phyloP scores from a whole-genome alignment of 2,888 invertebrate species.

The Atrina japonica region DNA sequence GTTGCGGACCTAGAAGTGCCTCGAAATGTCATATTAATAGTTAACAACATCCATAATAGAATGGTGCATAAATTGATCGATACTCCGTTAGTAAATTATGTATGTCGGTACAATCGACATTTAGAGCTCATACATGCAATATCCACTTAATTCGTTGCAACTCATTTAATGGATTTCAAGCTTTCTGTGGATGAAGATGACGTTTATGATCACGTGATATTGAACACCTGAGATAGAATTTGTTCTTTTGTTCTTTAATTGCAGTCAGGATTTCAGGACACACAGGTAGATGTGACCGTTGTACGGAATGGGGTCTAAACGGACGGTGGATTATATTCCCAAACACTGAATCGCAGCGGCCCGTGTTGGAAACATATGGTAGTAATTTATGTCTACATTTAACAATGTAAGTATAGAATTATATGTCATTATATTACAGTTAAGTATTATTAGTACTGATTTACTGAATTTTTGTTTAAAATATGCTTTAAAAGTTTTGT shows the following conservation, averaged over 20 bases:
- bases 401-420: no score
- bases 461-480: no score
- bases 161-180: slow-evolving; percentile 3
- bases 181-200: slow-evolving; percentile 11
- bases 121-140: slow-evolving; percentile 7
- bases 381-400: no score
- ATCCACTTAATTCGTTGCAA: slow-evolving; percentile 18
- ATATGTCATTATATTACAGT: no score
- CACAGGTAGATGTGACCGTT: no score
- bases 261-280: slow-evolving; percentile 1
- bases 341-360: no score
- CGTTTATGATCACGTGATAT: slow-evolving; percentile 19
- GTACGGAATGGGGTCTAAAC: no score
- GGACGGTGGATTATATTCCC: no score
- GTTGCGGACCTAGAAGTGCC: neutral
- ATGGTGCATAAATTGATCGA: slow-evolving; percentile 9
- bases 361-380: no score
- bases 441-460: no score
- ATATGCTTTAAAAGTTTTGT: no score
- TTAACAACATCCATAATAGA: slow-evolving; percentile 4
- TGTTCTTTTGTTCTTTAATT: slow-evolving; percentile 33
- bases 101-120: slow-evolving; percentile 16
- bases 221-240: slow-evolving; percentile 21
- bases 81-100: slow-evolving; percentile 24
- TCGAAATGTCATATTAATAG: slow-evolving; percentile 15